Evolutionary conservation across 1,140 invertebrate genomes (phyloP).

Genomic region (Calephelis virginiensis): DNA sequence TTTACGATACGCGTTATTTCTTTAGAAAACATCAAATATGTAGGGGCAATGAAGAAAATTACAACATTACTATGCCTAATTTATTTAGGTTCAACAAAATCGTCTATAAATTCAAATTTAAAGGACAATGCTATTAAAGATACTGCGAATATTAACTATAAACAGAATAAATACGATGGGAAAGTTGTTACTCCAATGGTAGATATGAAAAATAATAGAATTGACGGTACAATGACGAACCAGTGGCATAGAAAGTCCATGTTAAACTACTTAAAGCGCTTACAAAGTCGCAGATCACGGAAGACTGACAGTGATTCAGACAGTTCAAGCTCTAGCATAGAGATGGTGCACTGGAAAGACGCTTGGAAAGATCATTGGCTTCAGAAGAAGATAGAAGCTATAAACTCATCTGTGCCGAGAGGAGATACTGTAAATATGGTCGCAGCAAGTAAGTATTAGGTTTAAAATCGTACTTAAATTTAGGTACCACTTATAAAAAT

Average conservation of each 20-base stretch:
- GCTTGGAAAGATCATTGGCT: conserved; percentile 56
- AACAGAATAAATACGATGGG: conserved; percentile 16
- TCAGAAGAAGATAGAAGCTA: conserved; percentile 56
- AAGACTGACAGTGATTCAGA: conserved; percentile 7
- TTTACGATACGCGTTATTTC: conserved; percentile 20
- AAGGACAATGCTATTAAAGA: conserved; percentile 23
- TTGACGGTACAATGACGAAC: not conserved
- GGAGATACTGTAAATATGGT: conserved; percentile 63
- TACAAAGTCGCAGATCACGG: not conserved
- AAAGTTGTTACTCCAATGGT: not conserved
- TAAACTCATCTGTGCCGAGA: conserved; percentile 39
- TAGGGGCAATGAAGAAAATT: conserved; percentile 11
- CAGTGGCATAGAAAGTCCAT: not conserved
- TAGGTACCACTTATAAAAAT: too few relatives aligned
- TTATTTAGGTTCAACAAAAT: conserved; percentile 20
- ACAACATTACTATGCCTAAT: conserved; percentile 21
- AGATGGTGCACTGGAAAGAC: conserved; percentile 51
- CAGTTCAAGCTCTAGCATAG: conserved; percentile 42
- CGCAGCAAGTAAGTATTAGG: conserved; percentile 52
- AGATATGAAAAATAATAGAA: not conserved
- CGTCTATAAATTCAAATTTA: conserved; percentile 26
- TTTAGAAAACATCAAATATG: conserved; percentile 20
- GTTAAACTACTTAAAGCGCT: not conserved
- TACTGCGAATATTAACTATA: not conserved
- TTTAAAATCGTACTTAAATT: conserved; percentile 16